Percentiles rank a stretch among this genome's conserved stretches.
Evolutionary conservation across 2,888 invertebrate genomes (phyloP).

Genomic region (Anticlea derivata): DNA sequence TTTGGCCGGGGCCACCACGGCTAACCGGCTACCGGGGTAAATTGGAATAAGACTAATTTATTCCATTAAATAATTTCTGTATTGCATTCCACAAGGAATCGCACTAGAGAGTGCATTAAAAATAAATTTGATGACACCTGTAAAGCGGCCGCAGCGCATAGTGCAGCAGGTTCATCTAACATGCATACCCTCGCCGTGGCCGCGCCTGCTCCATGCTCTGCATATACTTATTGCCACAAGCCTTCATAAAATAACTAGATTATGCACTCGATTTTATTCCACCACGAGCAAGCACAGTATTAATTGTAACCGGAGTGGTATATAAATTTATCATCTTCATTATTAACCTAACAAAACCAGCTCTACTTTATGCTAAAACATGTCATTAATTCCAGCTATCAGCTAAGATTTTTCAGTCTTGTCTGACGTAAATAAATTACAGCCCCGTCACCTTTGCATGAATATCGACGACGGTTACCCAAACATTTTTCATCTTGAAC

Average conservation of each 20-base stretch:
- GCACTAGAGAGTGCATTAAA: conserved; percentile 51
- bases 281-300: background rate
- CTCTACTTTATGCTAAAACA: conserved; percentile 15
- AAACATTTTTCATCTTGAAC: conserved; percentile 67
- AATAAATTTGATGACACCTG: conserved; percentile 63
- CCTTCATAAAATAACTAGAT: conserved; percentile 16
- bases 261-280: conserved; percentile 6
- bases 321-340: background rate
- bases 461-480: conserved; percentile 62
- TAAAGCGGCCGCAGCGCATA: conserved; percentile 43
- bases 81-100: conserved; percentile 5
- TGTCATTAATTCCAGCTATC: conserved; percentile 47
- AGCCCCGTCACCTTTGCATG: conserved; percentile 38
- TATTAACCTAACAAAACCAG: background rate
- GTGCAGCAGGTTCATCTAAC: conserved; percentile 59
- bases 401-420: conserved; percentile 45
- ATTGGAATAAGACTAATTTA: too few species aligned
- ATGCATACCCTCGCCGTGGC: conserved; percentile 60
- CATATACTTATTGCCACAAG: conserved; percentile 51
- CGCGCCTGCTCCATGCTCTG: conserved; percentile 43
- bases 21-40: too few species aligned
- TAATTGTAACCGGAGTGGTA: background rate
- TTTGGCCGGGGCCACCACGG: too few species aligned
- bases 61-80: background rate
- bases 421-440: conserved; percentile 59